Conservation (phyloP, 2,888 invertebrate genomes). For the Leucophenga montana region DNA sequence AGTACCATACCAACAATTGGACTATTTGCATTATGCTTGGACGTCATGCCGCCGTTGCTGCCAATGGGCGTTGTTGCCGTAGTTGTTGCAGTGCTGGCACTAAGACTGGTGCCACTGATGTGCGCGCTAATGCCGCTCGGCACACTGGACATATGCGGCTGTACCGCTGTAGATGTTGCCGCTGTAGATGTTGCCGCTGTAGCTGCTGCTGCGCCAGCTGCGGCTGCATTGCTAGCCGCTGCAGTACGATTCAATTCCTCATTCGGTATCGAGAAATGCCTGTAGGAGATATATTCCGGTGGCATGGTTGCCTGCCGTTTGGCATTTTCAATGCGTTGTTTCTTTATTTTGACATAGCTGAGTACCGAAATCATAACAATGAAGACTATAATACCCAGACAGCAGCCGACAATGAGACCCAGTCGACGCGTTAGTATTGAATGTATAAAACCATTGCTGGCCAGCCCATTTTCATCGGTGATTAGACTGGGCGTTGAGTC, state of each 20-base stretch:
- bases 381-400: conserved; percentile 89
- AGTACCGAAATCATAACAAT: conserved; percentile 87
- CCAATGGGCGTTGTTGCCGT: conserved; percentile 62
- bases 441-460: conserved; percentile 81
- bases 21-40: conserved; percentile 49
- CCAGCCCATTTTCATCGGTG: conserved; percentile 75
- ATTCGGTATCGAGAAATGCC: conserved; percentile 82
- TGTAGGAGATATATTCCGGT: conserved; percentile 87
- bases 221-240: conserved; percentile 43
- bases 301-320: conserved; percentile 82
- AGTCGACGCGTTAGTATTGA: conserved; percentile 86
- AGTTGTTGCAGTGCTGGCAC: conserved; percentile 66
- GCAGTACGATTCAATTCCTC: conserved; percentile 74
- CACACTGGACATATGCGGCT: conserved; percentile 65
- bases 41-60: conserved; percentile 34
- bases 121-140: conserved; percentile 72
- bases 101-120: conserved; percentile 71
- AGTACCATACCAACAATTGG: conserved; percentile 49
- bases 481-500: conserved; percentile 80
- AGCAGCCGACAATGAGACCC: conserved; percentile 89
- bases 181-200: conserved; percentile 9
- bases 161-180: conserved; percentile 39
- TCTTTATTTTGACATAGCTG: conserved; percentile 88
- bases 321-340: conserved; percentile 81
- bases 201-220: conserved; percentile 37